These are phyloP conservation scores for Carcinoscorpius rotundicauda DNA, from an alignment of 1,140 invertebrate genomes.

Conservation along the genomic window DNA sequence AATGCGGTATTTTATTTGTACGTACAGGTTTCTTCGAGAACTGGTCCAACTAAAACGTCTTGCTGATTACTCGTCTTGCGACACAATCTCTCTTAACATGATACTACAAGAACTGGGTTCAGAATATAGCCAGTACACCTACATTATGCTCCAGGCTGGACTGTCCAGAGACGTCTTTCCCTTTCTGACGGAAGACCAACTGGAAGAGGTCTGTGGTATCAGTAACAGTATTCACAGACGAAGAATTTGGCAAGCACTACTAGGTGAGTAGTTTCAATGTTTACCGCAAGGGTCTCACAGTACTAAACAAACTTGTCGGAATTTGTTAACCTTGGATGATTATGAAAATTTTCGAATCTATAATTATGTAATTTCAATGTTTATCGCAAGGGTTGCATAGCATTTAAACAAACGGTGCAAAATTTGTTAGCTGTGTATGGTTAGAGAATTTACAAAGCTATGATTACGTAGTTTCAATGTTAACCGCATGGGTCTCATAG, in stretches of 20 bases:
- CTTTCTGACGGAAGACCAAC: constrained; percentile 70
- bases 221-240: constrained; percentile 84
- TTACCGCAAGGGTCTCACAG: constrained; percentile 14
- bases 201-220: constrained; percentile 78
- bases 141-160: constrained; percentile 87
- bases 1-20: no score
- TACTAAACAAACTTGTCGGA: no score
- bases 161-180: constrained; percentile 69
- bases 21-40: constrained; percentile 64
- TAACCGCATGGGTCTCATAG: no score
- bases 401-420: no score
- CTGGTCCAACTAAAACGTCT: constrained; percentile 87
- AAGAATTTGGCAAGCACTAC: constrained; percentile 75
- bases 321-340: no score
- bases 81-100: constrained; percentile 75
- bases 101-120: constrained; percentile 71
- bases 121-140: constrained; percentile 92
- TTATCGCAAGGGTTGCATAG: no score
- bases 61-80: constrained; percentile 91
- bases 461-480: no score
- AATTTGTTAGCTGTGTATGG: no score
- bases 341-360: no score
- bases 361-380: no score
- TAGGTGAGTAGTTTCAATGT: constrained; percentile 40
- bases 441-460: no score